Base-by-base conservation (phyloP, 2,797 vertebrate species). In the Eulemur coronatus region DNA sequence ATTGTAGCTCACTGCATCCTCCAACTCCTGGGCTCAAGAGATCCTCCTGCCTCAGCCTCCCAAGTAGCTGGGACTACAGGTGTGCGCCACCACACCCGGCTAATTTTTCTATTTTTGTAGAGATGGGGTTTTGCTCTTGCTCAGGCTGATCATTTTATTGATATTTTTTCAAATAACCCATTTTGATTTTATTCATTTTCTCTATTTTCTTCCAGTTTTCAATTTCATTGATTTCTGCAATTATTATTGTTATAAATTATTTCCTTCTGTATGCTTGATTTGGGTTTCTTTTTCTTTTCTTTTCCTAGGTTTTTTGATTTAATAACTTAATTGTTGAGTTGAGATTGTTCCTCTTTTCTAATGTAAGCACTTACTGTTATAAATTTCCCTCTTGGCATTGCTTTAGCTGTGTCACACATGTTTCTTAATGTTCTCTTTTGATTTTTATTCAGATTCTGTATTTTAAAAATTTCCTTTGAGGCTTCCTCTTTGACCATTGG, bases 1-100 rank as follows among this genome's bases (percentile, higher is more conserved):
- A 57, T 24, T 7, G 24, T 9, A 57, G 55, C 55, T 57, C 55
- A 24, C 55, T 57, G 22, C 24, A 24, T 26, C 24, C 18, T 69
- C 20, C 9, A 38, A 2, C 35, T 69, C 35, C 67, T 5, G 20
- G 35, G 18, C 67, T 69, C 35, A 38, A 38, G 35, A 5, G 20
- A 69, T 69, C 35, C 5, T 2, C 20, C 35, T n/a, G 8, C 67
- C 28, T 6, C 35, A 7, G 35, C 35, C 67, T 70, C 35, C 35
- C 4, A 9, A 11, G 5, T 2, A 22, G 35, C 20, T 70, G 22
- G 33, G 35, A 70, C 35, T 38, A 70, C 35, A 70, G 67, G 30
- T 12, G 11, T 2, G 11, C 5, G 5, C 67, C 18, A 14, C 13
- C 33, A 33, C 0, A 3, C 33, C 33, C 1, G 0, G 61, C 33